These are phyloP conservation scores for Ochotona princeps DNA, from an alignment of 2,113 vertebrate species.

Conservation along the genomic window DNA sequence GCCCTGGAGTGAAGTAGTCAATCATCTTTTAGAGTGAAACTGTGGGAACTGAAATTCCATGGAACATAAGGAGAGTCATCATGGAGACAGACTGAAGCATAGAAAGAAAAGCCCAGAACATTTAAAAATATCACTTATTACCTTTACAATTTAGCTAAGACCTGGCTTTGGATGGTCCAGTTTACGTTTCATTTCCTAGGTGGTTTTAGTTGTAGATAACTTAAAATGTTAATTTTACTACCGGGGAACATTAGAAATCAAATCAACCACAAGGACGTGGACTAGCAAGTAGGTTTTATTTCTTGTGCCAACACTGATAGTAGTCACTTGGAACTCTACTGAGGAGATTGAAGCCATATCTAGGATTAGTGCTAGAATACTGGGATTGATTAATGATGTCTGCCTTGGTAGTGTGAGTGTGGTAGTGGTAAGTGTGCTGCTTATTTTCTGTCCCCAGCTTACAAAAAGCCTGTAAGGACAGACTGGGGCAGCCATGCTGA, in stretches of 20 bases:
- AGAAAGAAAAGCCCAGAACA: background rate
- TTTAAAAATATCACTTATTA: conserved; percentile 22
- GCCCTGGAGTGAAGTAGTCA: background rate
- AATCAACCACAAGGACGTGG: background rate
- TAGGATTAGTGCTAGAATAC: background rate
- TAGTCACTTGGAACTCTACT: background rate
- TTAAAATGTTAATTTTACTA: conserved; percentile 22
- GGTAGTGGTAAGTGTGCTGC: background rate
- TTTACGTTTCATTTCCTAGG: background rate
- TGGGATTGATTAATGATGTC: conserved; percentile 54
- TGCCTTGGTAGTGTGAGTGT: background rate
- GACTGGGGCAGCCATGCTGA: background rate
- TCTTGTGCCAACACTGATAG: background rate
- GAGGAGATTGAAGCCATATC: background rate
- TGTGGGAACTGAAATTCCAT: background rate
- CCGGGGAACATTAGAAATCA: background rate
- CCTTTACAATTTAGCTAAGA: background rate
- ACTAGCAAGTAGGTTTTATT: background rate
- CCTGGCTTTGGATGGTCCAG: background rate
- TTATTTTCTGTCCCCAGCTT: background rate
- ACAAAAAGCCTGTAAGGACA: background rate
- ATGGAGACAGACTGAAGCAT: background rate
- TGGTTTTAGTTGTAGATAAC: background rate
- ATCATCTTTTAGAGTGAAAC: background rate
- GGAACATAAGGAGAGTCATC: background rate